Evolutionary conservation across 2,888 invertebrate genomes (phyloP).

Genomic region (Lordiphosa fenestrarum): DNA sequence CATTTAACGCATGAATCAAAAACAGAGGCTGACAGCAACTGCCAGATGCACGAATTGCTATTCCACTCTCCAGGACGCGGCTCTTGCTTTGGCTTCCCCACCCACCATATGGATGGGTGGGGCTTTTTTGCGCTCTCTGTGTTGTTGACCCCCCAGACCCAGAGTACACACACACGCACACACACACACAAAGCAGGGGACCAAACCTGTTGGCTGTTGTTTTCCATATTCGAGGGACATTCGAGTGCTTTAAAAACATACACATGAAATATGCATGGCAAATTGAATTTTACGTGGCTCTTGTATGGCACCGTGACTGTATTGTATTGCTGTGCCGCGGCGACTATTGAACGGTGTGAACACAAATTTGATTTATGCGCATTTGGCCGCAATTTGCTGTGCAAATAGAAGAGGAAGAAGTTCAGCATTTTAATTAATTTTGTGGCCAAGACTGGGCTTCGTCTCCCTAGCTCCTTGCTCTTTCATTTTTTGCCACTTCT

Average conservation of each 20-base stretch:
- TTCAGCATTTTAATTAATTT: slow-evolving; percentile 68
- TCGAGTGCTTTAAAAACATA: slow-evolving; percentile 52
- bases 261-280: slow-evolving; percentile 65
- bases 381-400: slow-evolving; percentile 70
- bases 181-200: slow-evolving; percentile 20
- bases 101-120: slow-evolving; percentile 9
- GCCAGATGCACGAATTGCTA: slow-evolving; percentile 47
- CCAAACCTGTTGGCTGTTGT: slow-evolving; percentile 33
- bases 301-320: background rate
- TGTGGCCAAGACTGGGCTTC: slow-evolving; percentile 16
- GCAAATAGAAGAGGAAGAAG: slow-evolving; percentile 46
- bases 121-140: slow-evolving; percentile 21
- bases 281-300: slow-evolving; percentile 53
- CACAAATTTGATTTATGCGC: slow-evolving; percentile 68
- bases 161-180: slow-evolving; percentile 4
- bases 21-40: slow-evolving; percentile 52
- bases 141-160: slow-evolving; percentile 17
- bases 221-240: slow-evolving; percentile 16
- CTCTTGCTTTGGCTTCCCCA: slow-evolving; percentile 1
- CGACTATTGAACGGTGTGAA: slow-evolving; percentile 58
- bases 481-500: slow-evolving; percentile 2
- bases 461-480: background rate
- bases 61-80: slow-evolving; percentile 5
- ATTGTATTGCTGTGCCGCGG: slow-evolving; percentile 7
- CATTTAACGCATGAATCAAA: slow-evolving; percentile 76